Evolutionary conservation across 2,888 invertebrate genomes (phyloP), one percentile per base, ranked within the genome.

Genomic region (Orchesellides sinensis): DNA sequence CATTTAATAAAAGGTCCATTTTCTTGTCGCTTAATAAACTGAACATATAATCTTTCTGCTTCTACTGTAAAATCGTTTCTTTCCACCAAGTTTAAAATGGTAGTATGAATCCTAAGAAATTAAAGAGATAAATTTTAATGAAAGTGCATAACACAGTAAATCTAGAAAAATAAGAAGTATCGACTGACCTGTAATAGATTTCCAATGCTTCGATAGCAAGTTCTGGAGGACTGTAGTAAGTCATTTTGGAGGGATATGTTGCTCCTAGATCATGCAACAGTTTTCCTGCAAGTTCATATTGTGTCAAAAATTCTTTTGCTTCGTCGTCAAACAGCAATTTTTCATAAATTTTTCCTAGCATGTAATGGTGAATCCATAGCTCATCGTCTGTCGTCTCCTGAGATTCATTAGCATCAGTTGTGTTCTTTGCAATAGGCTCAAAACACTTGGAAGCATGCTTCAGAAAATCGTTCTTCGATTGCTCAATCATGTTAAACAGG

Each of bases 321-420:
- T 94, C 93, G 85, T 94, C 93, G 86, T 94, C 94, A 23, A 32
- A 29, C 47, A 85, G 23, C 81, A 93, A 93, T 89, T 98, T 98
- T 90, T 98, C 98, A 0, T 95, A 93, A 70, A 98, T 95, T 92
- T 98, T 98, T 0, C 97, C 98, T n/a, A 98, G 91, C 95, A 98
- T 97, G 89, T 98, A 98, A 90, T 96, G 96, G 89, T 96, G 94
- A 40, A 98, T 91, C 98, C 98, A 98, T 78, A 95, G 92, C 89
- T 98, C 98, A 89, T 97, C 97, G 85, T 93, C 93, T 0, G 92
- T 90, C 4, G 52, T 68, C 5, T 75, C 80, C 19, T 40, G n/a
- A 0, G 45, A 23, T 59, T 91, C 91, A 84, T 92, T 92, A n/a
- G 90, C 90, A 72, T 93, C 93, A 49, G 91, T 91, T 0, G 91